phyloP scores from a whole-genome alignment of 2,888 invertebrate genomes.

The Smittia sp. region DNA sequence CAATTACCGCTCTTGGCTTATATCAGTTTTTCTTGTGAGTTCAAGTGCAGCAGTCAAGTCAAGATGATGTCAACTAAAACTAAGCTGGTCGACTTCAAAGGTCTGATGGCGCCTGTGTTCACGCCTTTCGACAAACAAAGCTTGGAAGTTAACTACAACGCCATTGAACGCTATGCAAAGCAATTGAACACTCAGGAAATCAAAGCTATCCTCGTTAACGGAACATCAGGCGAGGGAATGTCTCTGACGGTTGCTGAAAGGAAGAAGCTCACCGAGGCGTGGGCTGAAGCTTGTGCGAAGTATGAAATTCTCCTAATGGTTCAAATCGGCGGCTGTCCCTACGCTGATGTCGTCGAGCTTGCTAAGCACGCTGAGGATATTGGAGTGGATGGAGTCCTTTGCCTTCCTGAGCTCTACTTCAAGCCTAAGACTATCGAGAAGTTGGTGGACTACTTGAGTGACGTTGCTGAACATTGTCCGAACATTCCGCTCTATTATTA shows the following conservation, averaged over 20 bases:
- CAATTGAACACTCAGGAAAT: conserved; percentile 62
- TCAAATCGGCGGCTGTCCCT: conserved; percentile 68
- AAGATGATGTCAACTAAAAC: not conserved
- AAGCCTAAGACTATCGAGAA: conserved; percentile 62
- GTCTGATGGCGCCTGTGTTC: conserved; percentile 67
- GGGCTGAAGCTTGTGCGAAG: conserved; percentile 59
- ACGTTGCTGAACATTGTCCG: conserved; percentile 68
- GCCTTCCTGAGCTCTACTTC: conserved; percentile 74
- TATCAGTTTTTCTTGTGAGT: not conserved
- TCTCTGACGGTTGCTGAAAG: conserved; percentile 66
- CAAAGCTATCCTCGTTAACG: conserved; percentile 70
- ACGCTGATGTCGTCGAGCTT: conserved; percentile 67
- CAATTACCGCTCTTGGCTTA: not conserved
- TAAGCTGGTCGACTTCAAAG: not conserved
- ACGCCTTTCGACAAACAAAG: conserved; percentile 66
- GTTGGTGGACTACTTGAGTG: conserved; percentile 64
- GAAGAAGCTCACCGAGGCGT: conserved; percentile 63
- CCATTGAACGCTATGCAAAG: conserved; percentile 64
- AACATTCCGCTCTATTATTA: conserved; percentile 78
- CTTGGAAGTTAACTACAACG: conserved; percentile 55
- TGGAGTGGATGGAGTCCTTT: conserved; percentile 67
- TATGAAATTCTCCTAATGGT: conserved; percentile 63
- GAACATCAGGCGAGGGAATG: conserved; percentile 75
- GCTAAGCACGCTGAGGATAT: conserved; percentile 65
- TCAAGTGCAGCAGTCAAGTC: not conserved